Base-by-base conservation (phyloP, 2,797 vertebrate genomes). In the Artibeus lituratus region DNA sequence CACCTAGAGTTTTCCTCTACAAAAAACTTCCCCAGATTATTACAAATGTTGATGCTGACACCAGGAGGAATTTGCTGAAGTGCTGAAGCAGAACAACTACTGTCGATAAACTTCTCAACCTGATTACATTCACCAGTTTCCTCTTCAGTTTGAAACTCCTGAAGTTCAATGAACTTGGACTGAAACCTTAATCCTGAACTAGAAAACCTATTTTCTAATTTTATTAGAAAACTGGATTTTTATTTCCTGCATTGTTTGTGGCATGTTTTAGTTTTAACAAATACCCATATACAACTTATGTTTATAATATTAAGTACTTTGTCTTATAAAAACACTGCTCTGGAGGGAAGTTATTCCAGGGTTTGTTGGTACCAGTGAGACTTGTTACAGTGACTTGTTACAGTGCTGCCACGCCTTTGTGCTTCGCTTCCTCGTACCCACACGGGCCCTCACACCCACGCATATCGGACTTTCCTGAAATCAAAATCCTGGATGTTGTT, bases 1-100 rank as follows among this genome's bases (percentile, higher is more conserved):
- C 95, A 62, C 78, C 94, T 26, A 55, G 22, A 96, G n/a, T 97
- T 97, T 97, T 53, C 62, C n/a, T 67, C 14, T 5, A 29, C 21
- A 47, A 77, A 95, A 76, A 21, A 39, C 47, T 57, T 80, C 55
- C 49, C 65, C 72, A 84, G 62, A 87, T 32, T 51, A 39, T 65
- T 90, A 35, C 32, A 77, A 77, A 51, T 49, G 39, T 84, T 83
- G 12, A 35, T n/a, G 7, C 14, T 32, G 37, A 57, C 22, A 59
- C 35, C 47, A 59, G 59, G 32, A 29, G 24, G 72, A 80, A 69
- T 32, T 53, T 59, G 77, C 22, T 69, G 22, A 78, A 78, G 59
- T 21, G 15, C 19, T 21, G 8, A 47, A 35, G 22, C 32, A 32
- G 14, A 76, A 72, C 9, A 67, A 35, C 29, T 26, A 65, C 24